Percentiles rank a stretch among this genome's conserved stretches.
Conservation (phyloP, 2,113 vertebrate genomes). For the Zosterops pallidus region DNA sequence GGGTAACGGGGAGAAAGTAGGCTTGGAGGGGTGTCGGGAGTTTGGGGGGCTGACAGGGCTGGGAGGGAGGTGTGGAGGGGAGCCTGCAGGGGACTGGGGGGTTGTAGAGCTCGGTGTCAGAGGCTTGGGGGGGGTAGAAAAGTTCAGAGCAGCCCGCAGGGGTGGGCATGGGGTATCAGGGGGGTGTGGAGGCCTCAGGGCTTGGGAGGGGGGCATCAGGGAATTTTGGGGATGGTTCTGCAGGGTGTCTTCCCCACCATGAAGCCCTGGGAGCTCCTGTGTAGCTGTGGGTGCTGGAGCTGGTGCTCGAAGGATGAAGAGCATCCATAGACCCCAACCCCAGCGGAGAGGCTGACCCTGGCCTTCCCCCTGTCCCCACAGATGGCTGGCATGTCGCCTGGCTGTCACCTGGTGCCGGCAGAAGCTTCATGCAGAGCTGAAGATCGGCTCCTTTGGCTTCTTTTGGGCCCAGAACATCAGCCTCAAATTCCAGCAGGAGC, state of each 20-base stretch:
- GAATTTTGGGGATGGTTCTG: not conserved
- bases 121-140: not conserved
- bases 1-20: not conserved
- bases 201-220: fast-evolving
- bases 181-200: fast-evolving
- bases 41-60: not conserved
- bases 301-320: fast-evolving
- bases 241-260: not conserved
- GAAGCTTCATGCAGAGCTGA: slow-evolving; percentile 86
- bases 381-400: slow-evolving; percentile 86
- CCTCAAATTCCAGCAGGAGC: slow-evolving; percentile 86
- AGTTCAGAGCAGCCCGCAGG: not conserved
- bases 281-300: not conserved
- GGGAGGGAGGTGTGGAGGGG: not conserved
- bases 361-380: not conserved
- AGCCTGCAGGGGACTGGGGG: fast-evolving
- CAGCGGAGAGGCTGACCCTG: not conserved
- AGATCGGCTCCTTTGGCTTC: slow-evolving; percentile 88
- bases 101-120: not conserved
- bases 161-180: not conserved
- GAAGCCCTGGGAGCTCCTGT: not conserved
- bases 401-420: slow-evolving; percentile 84
- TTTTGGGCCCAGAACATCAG: slow-evolving; percentile 89
- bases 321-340: not conserved
- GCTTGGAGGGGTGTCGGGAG: not conserved